Evolutionary conservation across 2,888 invertebrate species (phyloP), one percentile per base, ranked within the genome.

Genomic region (Synanthedon tipuliformis): DNA sequence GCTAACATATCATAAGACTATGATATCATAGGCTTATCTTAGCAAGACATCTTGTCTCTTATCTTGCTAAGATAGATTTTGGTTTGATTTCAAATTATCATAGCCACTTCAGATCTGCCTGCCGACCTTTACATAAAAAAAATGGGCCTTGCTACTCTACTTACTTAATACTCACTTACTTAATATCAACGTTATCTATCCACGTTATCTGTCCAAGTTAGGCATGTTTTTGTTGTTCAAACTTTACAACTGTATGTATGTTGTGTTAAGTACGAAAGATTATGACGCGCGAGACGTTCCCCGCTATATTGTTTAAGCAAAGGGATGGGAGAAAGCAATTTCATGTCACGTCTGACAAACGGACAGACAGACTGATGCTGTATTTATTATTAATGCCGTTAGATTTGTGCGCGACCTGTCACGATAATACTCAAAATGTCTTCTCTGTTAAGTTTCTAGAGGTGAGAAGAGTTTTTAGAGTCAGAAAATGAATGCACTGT

Each of bases 291-390:
- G 56, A 60, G 57, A 54, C 58, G 59, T 56, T 57, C 56, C 59
- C 56, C 61, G 56, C 62, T 63, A 65, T 70, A 68, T 67, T 67
- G 68, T 69, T 67, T 65, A 59, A 61, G 59, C 64, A 52, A 52
- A 66, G 63, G 62, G 66, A 63, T 60, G 59, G 61, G 59, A 65
- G 67, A 78, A 75, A 71, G 75, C 79, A 79, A 81, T 82, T 66
- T 71, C 68, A 56, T 64, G 70, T 73, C 73, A 68, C 54, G 57
- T 51, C 52, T 62, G 73, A 73, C 75, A 70, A 70, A 69, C 67
- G 63, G 72, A 73, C 71, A 72, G 75, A 73, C 76, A 74, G 62
- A 60, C 59, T 62, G 63, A 59, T 60, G 56, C 54, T 54, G 56
- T 53, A 55, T 61, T 58, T 62, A 63, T 66, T 75, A 73, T 73